Evolutionary conservation across 2,797 vertebrate species (phyloP).

Genomic region (Aplochiton taeniatus): DNA sequence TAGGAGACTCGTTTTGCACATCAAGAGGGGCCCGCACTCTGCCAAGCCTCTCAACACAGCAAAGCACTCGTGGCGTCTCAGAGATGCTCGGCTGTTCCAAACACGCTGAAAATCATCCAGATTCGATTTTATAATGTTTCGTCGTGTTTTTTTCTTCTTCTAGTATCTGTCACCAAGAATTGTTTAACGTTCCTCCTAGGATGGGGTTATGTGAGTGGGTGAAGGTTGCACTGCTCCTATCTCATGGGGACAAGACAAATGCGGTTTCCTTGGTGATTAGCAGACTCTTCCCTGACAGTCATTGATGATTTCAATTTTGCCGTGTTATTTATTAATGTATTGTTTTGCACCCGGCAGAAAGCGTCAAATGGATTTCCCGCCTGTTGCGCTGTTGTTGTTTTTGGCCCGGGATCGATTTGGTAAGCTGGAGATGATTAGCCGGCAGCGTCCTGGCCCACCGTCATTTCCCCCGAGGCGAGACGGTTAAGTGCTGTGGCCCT

Average conservation of each 20-base stretch:
- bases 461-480: conserved; percentile 49
- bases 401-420: conserved; percentile 65
- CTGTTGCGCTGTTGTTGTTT: conserved; percentile 63
- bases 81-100: too few relatives aligned
- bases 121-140: too few relatives aligned
- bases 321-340: conserved; percentile 34
- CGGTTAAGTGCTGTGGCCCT: conserved; percentile 24
- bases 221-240: conserved; percentile 43
- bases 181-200: conserved; percentile 36
- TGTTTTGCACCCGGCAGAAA: conserved; percentile 38
- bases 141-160: too few relatives aligned
- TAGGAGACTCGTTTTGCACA: neutral
- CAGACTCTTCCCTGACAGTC: conserved; percentile 60
- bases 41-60: too few relatives aligned
- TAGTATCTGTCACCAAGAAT: neutral
- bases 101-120: too few relatives aligned
- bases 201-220: conserved; percentile 44
- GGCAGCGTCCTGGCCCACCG: conserved; percentile 47
- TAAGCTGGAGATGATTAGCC: conserved; percentile 70
- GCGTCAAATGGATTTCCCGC: conserved; percentile 64
- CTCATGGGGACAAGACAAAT: conserved; percentile 51
- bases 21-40: too few relatives aligned
- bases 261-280: conserved; percentile 56
- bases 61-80: too few relatives aligned
- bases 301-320: conserved; percentile 72